Evolutionary conservation across 2,113 vertebrate species (phyloP).

Genomic region (Rhegmatorhina hoffmannsi): DNA sequence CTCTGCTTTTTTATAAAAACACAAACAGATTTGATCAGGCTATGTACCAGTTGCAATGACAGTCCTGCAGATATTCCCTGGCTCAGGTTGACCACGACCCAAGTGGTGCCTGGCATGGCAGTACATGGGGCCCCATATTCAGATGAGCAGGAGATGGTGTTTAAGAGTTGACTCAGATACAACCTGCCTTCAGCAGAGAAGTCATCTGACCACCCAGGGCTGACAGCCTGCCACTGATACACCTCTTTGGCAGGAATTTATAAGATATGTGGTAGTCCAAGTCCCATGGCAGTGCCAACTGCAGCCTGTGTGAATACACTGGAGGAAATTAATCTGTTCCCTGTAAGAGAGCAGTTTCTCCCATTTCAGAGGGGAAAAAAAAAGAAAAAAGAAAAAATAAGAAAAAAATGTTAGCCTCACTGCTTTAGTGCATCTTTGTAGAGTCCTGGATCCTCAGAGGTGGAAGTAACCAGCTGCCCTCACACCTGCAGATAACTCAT

Average conservation of each 20-base stretch:
- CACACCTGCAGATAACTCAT: background rate
- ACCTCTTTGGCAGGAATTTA: background rate
- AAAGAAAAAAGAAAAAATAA: too few relatives aligned
- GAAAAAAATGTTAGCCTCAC: accelerated
- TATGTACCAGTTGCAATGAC: background rate
- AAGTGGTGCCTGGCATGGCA: background rate
- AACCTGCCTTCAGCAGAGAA: background rate
- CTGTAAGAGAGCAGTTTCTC: background rate
- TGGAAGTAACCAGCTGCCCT: background rate
- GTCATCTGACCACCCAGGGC: background rate
- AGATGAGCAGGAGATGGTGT: background rate
- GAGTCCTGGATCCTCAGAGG: background rate
- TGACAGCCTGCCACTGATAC: background rate
- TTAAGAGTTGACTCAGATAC: background rate
- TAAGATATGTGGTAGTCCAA: background rate
- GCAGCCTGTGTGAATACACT: accelerated
- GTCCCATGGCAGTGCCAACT: background rate
- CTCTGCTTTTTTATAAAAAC: background rate
- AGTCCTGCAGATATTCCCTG: background rate
- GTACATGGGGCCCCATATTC: too few relatives aligned
- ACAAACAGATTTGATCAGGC: background rate
- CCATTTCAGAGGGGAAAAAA: background rate
- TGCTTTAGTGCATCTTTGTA: background rate
- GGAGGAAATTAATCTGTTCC: background rate
- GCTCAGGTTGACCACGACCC: accelerated